Conservation (phyloP, 2,888 invertebrate genomes). For the Mythimna pallens region DNA sequence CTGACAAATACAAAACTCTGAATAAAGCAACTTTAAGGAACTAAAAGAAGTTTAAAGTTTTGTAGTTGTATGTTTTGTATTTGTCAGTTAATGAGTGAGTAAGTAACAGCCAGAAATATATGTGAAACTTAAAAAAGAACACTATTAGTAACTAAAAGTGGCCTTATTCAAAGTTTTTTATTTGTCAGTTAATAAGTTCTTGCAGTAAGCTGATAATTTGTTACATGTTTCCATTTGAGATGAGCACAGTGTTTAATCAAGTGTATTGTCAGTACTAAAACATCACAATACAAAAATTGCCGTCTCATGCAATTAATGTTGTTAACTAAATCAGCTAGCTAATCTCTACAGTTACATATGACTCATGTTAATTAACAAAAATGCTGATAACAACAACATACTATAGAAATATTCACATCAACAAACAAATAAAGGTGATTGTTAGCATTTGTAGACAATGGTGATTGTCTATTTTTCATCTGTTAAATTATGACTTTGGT, state of each 20-base stretch:
- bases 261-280: neutral
- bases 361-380: slow-evolving; percentile 13
- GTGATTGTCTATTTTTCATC: neutral
- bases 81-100: too few relatives aligned
- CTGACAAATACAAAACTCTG: too few relatives aligned
- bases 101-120: too few relatives aligned
- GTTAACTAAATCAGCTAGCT: neutral
- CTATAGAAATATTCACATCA: slow-evolving; percentile 9
- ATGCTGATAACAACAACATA: neutral
- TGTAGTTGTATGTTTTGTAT: too few relatives aligned
- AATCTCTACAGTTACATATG: neutral
- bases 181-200: too few relatives aligned
- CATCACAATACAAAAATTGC: neutral
- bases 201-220: too few relatives aligned
- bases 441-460: slow-evolving; percentile 12
- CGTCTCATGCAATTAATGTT: neutral
- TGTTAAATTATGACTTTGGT: neutral
- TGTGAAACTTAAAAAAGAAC: too few relatives aligned
- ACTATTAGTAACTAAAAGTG: too few relatives aligned
- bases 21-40: too few relatives aligned
- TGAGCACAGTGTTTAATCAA: neutral
- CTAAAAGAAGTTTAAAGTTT: too few relatives aligned
- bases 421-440: slow-evolving; percentile 24
- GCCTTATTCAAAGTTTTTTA: too few relatives aligned
- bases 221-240: slow-evolving; percentile 4